Conservation (phyloP, 1,140 invertebrate genomes). For the Drosophila baimaii region DNA sequence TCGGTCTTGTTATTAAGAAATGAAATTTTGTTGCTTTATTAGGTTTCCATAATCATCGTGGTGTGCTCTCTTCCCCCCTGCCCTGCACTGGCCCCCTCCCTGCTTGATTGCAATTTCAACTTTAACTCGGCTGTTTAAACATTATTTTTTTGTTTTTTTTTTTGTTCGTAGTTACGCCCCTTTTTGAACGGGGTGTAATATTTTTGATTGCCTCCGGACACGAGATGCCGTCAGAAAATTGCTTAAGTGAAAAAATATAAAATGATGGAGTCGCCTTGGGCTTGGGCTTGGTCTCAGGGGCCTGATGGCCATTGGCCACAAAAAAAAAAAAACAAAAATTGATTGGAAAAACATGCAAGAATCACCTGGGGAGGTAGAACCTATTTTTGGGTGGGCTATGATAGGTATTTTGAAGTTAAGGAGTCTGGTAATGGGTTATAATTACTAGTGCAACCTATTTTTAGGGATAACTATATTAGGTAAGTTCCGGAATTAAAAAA, state of each 20-base stretch:
- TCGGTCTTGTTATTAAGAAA: constrained; percentile 74
- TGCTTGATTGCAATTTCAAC: constrained; percentile 58
- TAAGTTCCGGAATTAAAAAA: too few relatives aligned
- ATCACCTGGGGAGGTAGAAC: neutral
- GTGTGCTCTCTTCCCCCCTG: constrained; percentile 9
- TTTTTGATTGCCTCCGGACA: constrained; percentile 80
- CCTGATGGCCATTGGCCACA: constrained; percentile 4
- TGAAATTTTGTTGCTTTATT: constrained; percentile 83
- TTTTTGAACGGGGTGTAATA: constrained; percentile 63
- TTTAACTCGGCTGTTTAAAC: constrained; percentile 58
- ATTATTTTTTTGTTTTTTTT: constrained; percentile 22
- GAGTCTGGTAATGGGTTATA: neutral
- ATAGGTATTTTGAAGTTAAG: neutral
- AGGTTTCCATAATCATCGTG: constrained; percentile 54
- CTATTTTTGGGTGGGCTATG: constrained; percentile 26
- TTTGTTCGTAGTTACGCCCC: constrained; percentile 35
- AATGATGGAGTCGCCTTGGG: constrained; percentile 35
- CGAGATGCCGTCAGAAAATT: constrained; percentile 74
- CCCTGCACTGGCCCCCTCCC: constrained; percentile 21
- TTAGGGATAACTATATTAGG: too few relatives aligned
- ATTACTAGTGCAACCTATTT: too few relatives aligned
- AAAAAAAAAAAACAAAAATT: too few relatives aligned
- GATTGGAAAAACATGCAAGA: constrained; percentile 50
- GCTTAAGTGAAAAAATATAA: constrained; percentile 60
- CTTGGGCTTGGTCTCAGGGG: constrained; percentile 20